These are phyloP conservation scores for Limnephilus auricula DNA, from an alignment of 2,888 invertebrate genomes.

Conservation along the genomic window DNA sequence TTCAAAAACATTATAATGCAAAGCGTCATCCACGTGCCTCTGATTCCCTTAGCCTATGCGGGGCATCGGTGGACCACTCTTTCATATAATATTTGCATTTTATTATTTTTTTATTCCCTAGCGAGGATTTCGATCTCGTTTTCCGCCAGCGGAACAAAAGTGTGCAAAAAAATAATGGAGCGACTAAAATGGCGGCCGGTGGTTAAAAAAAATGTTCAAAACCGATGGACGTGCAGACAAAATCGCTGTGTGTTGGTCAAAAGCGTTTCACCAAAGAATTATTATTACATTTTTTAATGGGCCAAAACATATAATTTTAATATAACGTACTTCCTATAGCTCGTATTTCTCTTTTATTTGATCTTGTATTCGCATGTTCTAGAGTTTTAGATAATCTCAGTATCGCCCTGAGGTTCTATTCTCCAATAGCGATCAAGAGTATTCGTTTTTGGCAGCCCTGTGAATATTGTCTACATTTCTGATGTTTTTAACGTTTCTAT, in stretches of 20 bases:
- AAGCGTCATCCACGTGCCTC: neutral
- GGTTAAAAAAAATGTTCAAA: neutral
- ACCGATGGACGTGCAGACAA: neutral
- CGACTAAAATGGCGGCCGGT: conserved; percentile 21
- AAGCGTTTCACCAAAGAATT: neutral
- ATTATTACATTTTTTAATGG: neutral
- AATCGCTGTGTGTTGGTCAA: neutral
- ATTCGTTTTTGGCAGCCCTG: too few species aligned
- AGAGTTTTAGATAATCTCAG: too few species aligned
- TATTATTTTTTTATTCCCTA: conserved; percentile 28
- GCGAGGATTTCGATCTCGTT: conserved; percentile 28
- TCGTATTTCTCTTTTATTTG: neutral
- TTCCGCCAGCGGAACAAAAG: conserved; percentile 35
- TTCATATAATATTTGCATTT: conserved; percentile 41
- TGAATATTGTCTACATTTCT: too few species aligned
- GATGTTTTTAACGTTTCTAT: too few species aligned
- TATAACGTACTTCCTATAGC: neutral
- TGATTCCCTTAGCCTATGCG: neutral
- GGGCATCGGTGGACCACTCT: conserved; percentile 22
- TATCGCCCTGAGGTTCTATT: too few species aligned
- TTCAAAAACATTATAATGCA: neutral
- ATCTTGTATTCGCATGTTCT: too few species aligned
- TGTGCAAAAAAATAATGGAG: conserved; percentile 37
- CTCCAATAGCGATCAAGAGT: too few species aligned
- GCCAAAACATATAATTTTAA: neutral